Evolutionary conservation across 1,140 invertebrate species (phyloP), one percentile per base, ranked within the genome.

Genomic region (Drosophila ananassae): DNA sequence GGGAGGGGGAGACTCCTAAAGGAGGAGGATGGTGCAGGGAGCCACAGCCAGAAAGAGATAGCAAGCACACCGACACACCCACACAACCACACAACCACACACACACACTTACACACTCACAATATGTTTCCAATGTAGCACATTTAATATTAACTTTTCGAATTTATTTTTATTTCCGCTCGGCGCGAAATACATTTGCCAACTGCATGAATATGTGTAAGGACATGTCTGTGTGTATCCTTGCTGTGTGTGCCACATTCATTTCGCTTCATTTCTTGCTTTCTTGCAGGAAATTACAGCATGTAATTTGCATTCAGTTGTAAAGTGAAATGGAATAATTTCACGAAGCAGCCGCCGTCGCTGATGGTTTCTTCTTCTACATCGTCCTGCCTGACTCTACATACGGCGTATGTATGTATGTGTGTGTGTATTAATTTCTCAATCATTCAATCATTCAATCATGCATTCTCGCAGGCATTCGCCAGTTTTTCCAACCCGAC

Each of bases 301-400:
- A 89, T 87, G 82, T 87, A 87, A 87, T 87, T 87, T 87, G 82
- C 82, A 87, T 87, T 89, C 82, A 87, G 82, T 87, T 87, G 82
- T 87, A 87, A 87, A 87, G 82, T 89, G 83, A 89, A 87, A 87
- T 87, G 82, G 82, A 87, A 87, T 87, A 89, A 87, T 87, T 87
- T 87, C 75, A 89, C 83, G 83, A 74, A 74, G 72, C 74, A 79
- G 82, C 75, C 64, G 69, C 68, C 66, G 53, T 48, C 41, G 17
- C 17, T 77, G 80, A 79, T 79, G 76, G 72, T 53, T 63, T 22
- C 53, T 62, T 32, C 58, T 41, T 32, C 17, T 25, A 17, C 32
- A 8, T 37, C 41, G 41, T 17, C 30, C 51, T 37, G 24, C 10
- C 39, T 32, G 47, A 46, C 17, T 77, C 41, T 41, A 34, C 6